Conservation (phyloP, 2,113 vertebrate genomes). For the Stegostoma tigrinum region DNA sequence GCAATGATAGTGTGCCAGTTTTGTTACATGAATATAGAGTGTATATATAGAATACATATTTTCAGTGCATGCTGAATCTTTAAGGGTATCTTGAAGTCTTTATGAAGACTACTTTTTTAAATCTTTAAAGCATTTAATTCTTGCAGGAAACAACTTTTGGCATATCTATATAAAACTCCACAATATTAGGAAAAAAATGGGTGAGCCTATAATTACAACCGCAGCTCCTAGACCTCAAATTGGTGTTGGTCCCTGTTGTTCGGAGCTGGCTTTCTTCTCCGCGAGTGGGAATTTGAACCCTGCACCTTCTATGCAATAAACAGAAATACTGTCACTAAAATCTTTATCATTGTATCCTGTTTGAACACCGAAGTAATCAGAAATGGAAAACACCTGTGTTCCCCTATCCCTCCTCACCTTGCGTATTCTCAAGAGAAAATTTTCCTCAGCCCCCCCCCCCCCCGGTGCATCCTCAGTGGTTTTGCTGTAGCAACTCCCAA, state of each 20-base stretch:
- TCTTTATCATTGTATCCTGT: neutral
- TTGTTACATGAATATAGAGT: too few relatives aligned
- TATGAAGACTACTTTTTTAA: too few relatives aligned
- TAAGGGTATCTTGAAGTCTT: neutral
- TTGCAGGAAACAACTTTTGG: neutral
- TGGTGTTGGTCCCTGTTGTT: neutral
- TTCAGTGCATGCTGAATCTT: neutral
- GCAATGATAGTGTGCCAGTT: neutral
- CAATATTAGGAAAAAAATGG: neutral
- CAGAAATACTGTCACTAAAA: neutral
- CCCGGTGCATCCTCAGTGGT: too few relatives aligned
- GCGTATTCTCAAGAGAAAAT: neutral
- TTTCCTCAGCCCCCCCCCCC: too few relatives aligned
- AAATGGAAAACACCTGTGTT: conserved; percentile 22
- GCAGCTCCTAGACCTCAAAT: neutral
- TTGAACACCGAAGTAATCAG: neutral
- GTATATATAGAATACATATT: too few relatives aligned
- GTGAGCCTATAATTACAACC: neutral
- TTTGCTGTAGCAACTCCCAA: too few relatives aligned
- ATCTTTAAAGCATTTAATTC: neutral
- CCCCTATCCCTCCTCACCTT: conserved; percentile 43
- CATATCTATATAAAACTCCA: neutral
- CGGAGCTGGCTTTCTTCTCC: neutral
- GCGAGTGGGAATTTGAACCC: neutral
- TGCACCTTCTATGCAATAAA: neutral